Percentiles rank a stretch among this genome's conserved stretches.
Conservation (phyloP, 2,113 vertebrate species). For the Laterallus jamaicensis region DNA sequence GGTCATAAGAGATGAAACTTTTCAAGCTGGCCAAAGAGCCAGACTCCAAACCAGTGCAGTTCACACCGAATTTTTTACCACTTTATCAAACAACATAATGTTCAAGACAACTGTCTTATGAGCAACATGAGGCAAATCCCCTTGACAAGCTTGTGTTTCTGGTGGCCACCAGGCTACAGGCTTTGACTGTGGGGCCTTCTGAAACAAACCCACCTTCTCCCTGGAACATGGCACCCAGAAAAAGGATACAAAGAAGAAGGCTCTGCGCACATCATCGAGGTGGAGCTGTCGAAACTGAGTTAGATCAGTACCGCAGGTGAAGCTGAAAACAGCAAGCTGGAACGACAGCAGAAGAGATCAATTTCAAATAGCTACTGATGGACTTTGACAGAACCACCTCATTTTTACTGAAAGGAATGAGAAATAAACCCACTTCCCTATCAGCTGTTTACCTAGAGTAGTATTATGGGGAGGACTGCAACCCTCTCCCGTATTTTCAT, state of each 20-base stretch:
- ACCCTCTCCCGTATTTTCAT: slow-evolving; percentile 20
- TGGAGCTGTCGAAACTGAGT: slow-evolving; percentile 84
- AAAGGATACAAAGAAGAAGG: slow-evolving; percentile 97
- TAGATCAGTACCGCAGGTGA: slow-evolving; percentile 82
- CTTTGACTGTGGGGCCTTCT: background rate
- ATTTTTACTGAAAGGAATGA: slow-evolving; percentile 5
- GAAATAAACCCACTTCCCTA: slow-evolving; percentile 8
- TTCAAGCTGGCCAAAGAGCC: background rate
- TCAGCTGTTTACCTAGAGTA: background rate
- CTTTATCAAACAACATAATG: background rate
- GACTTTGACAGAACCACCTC: background rate
- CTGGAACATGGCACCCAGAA: background rate
- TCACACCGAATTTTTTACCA: background rate
- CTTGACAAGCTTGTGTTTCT: background rate
- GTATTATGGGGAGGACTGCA: background rate
- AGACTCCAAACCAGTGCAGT: background rate
- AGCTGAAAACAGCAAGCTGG: slow-evolving; percentile 85
- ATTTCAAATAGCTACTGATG: background rate
- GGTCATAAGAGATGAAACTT: background rate
- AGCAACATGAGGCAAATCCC: background rate
- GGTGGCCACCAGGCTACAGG: background rate
- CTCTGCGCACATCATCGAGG: slow-evolving; percentile 88
- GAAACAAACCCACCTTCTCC: background rate
- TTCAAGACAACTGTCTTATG: background rate
- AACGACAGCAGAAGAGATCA: slow-evolving; percentile 42